Evolutionary conservation across 2,113 vertebrate genomes (phyloP).

Genomic region (Charina bottae): DNA sequence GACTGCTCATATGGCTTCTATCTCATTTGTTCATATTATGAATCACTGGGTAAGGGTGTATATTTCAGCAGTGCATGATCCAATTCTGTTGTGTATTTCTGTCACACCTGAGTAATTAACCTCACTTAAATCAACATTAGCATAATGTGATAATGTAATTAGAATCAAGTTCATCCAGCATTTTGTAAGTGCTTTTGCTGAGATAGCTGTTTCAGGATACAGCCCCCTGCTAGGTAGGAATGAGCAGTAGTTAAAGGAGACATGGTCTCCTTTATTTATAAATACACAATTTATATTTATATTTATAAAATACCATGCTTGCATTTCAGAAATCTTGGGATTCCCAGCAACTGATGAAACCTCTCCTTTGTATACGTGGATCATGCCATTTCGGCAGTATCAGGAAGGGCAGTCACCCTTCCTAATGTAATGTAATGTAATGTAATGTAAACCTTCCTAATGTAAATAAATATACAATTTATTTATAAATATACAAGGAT

Average conservation of each 20-base stretch:
- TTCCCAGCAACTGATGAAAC: not conserved
- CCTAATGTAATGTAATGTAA: no score
- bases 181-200: not conserved
- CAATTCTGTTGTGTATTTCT: not conserved
- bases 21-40: not conserved
- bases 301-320: not conserved
- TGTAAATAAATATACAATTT: no score
- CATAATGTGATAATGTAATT: not conserved
- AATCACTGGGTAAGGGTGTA: not conserved
- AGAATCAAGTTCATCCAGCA: not conserved
- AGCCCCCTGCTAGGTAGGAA: not conserved
- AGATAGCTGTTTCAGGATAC: not conserved
- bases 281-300: no score
- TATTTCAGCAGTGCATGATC: not conserved
- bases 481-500: no score
- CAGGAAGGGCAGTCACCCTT: not conserved
- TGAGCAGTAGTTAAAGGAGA: not conserved
- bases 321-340: not conserved
- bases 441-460: no score
- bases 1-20: not conserved
- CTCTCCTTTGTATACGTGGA: not conserved
- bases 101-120: not conserved
- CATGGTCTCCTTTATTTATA: no score
- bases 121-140: not conserved
- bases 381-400: not conserved